Evolutionary conservation across 2,797 vertebrate genomes (phyloP).

Genomic region (Saxicola maurus): DNA sequence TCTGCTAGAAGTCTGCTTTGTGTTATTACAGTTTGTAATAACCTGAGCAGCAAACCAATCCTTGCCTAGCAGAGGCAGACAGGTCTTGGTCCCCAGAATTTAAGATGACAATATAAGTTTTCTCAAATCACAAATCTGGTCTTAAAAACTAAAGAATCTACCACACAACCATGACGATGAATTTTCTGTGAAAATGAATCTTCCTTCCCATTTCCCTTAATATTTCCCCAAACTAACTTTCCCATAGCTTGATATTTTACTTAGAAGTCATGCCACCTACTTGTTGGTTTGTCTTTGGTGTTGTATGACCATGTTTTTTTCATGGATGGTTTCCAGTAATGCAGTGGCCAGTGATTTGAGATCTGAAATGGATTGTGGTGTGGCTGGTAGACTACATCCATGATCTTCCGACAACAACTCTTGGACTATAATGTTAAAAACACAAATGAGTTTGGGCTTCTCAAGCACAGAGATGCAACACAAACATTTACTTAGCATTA

Average conservation of each 20-base stretch:
- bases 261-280: conserved; percentile 68
- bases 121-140: not conserved
- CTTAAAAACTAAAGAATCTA: not conserved
- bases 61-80: not conserved
- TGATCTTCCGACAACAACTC: conserved; percentile 88
- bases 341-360: conserved; percentile 96
- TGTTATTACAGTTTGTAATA: no score
- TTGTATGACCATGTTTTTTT: conserved; percentile 98
- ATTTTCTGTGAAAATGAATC: not conserved
- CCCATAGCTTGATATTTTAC: not conserved
- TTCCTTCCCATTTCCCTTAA: not conserved
- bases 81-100: not conserved
- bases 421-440: conserved; percentile 71
- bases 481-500: not conserved
- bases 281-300: conserved; percentile 98
- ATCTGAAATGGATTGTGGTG: conserved; percentile 94
- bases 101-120: not conserved
- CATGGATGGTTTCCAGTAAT: conserved; percentile 94
- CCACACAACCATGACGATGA: not conserved
- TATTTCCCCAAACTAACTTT: not conserved
- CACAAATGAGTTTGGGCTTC: not conserved
- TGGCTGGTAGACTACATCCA: conserved; percentile 92
- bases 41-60: not conserved
- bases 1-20: no score
- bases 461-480: not conserved